These are phyloP conservation scores for Thalassarche chlororhynchos DNA, from an alignment of 2,113 vertebrate species.

Conservation along the genomic window DNA sequence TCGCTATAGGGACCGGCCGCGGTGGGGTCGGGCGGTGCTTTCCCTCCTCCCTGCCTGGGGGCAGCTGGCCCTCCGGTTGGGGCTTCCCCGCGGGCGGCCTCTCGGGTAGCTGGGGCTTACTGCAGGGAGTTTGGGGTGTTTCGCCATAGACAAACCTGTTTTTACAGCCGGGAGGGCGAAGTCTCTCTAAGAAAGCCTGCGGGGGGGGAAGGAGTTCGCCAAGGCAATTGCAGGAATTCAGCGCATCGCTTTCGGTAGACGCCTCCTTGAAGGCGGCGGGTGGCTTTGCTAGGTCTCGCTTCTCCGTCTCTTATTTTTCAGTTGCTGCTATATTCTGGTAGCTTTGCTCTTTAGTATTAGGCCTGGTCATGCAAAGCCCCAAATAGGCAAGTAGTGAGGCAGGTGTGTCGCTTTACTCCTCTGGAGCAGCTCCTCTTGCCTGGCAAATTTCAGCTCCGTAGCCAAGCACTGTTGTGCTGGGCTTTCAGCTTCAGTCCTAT, in stretches of 20 bases:
- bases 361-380: not conserved
- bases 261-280: too few relatives aligned
- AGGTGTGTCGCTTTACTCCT: not conserved
- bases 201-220: not conserved
- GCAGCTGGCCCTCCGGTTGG: not conserved
- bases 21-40: not conserved
- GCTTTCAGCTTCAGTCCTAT: not conserved
- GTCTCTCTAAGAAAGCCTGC: accelerated
- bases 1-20: not conserved
- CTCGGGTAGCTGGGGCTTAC: not conserved
- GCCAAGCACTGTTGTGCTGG: not conserved
- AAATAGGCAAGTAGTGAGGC: accelerated
- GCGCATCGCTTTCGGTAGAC: not conserved
- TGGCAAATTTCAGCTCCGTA: accelerated
- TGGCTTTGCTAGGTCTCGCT: not conserved
- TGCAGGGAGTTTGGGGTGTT: accelerated
- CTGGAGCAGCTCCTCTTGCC: too few relatives aligned
- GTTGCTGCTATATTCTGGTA: accelerated
- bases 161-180: not conserved
- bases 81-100: too few relatives aligned
- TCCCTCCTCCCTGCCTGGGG: too few relatives aligned
- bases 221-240: accelerated
- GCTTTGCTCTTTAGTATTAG: not conserved
- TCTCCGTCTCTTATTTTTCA: accelerated
- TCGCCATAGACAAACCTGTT: accelerated